Evolutionary conservation across 2,797 vertebrate genomes (phyloP).

Genomic region (Sebastiscus albofasciatus): DNA sequence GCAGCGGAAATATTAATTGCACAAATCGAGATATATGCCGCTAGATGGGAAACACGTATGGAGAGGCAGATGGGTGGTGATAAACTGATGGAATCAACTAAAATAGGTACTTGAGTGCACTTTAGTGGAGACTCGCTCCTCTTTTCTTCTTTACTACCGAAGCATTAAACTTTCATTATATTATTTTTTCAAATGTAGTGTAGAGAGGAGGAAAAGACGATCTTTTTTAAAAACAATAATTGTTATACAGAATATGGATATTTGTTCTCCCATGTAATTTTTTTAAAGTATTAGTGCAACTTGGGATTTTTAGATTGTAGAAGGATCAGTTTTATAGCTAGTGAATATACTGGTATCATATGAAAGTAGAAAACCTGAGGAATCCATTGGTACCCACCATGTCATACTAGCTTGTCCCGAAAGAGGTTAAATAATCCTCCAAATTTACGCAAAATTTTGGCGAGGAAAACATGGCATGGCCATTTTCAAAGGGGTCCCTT

Average conservation of each 20-base stretch:
- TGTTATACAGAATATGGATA: not conserved
- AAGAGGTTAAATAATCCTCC: rapidly evolving
- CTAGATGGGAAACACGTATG: not conserved
- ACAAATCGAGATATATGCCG: not conserved
- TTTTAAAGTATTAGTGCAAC: too few species aligned
- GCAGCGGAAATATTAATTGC: not conserved
- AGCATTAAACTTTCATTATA: not conserved
- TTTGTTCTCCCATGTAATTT: not conserved
- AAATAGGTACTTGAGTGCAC: not conserved
- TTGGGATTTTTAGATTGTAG: too few species aligned
- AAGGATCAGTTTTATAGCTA: rapidly evolving
- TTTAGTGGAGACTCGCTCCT: not conserved
- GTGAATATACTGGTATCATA: too few species aligned
- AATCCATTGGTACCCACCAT: too few species aligned
- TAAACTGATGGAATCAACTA: not conserved
- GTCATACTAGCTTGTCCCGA: too few species aligned
- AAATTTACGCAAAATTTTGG: too few species aligned
- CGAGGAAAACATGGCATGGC: too few species aligned
- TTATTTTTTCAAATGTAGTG: not conserved
- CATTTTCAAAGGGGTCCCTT: too few species aligned
- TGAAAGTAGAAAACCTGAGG: too few species aligned
- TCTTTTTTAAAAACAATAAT: not conserved
- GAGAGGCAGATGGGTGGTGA: not conserved
- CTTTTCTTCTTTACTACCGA: not conserved
- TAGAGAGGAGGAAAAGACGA: not conserved